A percentile compares a stretch with the other conserved stretches of the same genome.
Evolutionary conservation across 2,797 vertebrate species (phyloP).

Genomic region (Sylvia borin): DNA sequence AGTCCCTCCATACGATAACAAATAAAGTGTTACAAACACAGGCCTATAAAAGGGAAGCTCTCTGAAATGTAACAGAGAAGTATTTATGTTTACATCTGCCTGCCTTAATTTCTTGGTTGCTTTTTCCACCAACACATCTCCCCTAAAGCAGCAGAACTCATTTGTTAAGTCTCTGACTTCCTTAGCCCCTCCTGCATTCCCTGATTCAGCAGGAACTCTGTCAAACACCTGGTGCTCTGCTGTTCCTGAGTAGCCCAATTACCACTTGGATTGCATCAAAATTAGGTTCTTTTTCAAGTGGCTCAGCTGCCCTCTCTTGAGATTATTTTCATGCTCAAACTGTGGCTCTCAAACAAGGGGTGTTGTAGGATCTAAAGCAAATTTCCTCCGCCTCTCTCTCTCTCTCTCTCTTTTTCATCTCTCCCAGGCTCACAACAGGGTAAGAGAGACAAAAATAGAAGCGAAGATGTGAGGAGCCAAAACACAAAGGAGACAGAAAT

Average conservation of each 20-base stretch:
- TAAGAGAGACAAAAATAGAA: not conserved
- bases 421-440: not conserved
- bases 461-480: not conserved
- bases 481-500: not conserved
- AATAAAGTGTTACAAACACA: not conserved
- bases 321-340: slow-evolving; percentile 3
- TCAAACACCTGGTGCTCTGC: slow-evolving; percentile 38
- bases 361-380: not conserved
- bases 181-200: not conserved
- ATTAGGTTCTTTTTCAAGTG: slow-evolving; percentile 2
- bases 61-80: not conserved
- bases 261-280: slow-evolving; percentile 13
- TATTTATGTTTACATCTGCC: not conserved
- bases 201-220: slow-evolving; percentile 15
- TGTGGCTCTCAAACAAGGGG: not conserved
- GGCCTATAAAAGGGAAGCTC: not conserved
- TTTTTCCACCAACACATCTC: not conserved
- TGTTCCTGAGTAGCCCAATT: slow-evolving; percentile 19
- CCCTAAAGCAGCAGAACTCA: not conserved
- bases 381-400: not conserved
- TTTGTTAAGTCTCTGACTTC: not conserved
- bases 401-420: not conserved
- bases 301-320: slow-evolving; percentile 49
- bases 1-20: not conserved
- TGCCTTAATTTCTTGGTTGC: not conserved